phyloP scores from a whole-genome alignment of 2,113 vertebrate genomes.

The Nycticebus coucang region DNA sequence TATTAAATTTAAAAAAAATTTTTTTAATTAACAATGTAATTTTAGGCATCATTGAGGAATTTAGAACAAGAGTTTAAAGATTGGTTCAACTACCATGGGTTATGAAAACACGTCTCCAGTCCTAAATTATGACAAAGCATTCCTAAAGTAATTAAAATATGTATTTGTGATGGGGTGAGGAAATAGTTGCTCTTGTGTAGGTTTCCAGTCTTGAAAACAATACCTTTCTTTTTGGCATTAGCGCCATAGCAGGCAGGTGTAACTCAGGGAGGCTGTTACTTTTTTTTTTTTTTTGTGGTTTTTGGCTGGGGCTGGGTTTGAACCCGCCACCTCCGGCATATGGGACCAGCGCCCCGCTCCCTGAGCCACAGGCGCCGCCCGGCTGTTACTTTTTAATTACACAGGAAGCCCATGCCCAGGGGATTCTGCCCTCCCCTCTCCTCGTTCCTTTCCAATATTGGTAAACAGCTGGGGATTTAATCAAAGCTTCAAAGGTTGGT shows the following conservation, averaged over 20 bases:
- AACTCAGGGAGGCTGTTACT: not conserved
- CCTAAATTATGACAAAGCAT: not conserved
- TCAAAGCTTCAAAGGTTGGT: conserved; percentile 14
- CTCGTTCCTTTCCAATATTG: not conserved
- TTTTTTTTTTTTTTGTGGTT: no score
- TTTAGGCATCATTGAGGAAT: conserved; percentile 31
- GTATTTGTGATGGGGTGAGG: not conserved
- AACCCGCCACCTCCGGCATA: no score
- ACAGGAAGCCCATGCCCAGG: not conserved
- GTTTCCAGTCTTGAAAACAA: not conserved
- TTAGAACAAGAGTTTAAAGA: conserved; percentile 19
- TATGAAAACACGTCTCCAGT: not conserved
- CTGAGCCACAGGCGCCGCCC: no score
- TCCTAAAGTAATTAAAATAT: conserved; percentile 4
- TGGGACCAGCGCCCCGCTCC: no score
- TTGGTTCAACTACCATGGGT: not conserved
- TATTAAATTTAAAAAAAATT: not conserved
- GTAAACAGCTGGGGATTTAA: conserved; percentile 24
- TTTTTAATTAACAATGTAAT: conserved; percentile 16
- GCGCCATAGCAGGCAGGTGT: not conserved
- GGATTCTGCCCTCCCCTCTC: not conserved
- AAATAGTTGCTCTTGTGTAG: not conserved
- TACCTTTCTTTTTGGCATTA: not conserved
- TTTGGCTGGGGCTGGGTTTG: no score
- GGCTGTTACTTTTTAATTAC: not conserved